phyloP scores from a whole-genome alignment of 2,113 vertebrate species.

The human region DNA sequence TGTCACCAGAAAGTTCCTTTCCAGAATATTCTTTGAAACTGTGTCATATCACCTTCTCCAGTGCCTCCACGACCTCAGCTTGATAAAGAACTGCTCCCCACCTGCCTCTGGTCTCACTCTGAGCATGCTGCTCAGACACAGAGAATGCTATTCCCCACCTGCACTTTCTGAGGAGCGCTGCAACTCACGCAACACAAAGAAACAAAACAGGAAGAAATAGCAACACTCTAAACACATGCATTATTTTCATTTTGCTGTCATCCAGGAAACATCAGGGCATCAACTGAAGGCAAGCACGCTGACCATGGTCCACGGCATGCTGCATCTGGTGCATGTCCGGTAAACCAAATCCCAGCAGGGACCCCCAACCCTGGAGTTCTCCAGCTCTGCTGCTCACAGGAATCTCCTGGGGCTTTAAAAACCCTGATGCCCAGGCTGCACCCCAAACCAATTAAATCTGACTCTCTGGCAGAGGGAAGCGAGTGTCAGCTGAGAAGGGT shows the following conservation, averaged over 20 bases:
- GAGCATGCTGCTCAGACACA: not conserved
- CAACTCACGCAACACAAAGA: not conserved
- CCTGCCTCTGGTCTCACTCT: not conserved
- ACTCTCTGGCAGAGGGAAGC: not conserved
- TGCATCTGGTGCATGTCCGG: rapidly evolving
- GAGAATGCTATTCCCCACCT: not conserved
- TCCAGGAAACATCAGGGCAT: no score
- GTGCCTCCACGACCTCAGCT: not conserved
- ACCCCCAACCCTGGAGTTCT: no score
- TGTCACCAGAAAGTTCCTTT: not conserved
- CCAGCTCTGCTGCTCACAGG: not conserved
- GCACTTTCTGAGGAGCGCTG: not conserved
- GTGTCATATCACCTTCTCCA: not conserved
- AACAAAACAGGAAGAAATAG: not conserved
- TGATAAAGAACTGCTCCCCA: not conserved
- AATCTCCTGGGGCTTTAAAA: not conserved
- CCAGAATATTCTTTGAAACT: not conserved
- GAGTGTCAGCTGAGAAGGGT: not conserved
- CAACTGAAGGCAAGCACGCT: not conserved
- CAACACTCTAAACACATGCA: not conserved
- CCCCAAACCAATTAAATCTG: not conserved
- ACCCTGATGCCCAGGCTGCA: not conserved
- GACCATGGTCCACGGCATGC: not conserved
- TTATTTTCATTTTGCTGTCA: not conserved
- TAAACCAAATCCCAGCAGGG: not conserved